These are phyloP conservation scores for Pampus argenteus DNA, from an alignment of 2,797 vertebrate species.

Conservation along the genomic window DNA sequence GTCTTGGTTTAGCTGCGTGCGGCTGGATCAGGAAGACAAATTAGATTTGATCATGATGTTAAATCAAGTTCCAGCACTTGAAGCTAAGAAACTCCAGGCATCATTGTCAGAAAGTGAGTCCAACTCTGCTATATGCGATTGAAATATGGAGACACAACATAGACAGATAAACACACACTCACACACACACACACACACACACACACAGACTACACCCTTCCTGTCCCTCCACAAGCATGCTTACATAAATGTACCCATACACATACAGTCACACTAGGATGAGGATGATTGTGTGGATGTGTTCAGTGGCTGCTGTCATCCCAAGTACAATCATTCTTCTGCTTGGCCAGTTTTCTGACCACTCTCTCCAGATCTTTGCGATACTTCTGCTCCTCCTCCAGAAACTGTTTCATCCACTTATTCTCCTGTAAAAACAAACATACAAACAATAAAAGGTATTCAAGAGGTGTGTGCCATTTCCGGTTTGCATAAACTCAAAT, in stretches of 20 bases:
- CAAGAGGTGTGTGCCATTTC: not conserved
- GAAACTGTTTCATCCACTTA: slow-evolving; percentile 95
- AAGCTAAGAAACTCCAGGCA: slow-evolving; percentile 31
- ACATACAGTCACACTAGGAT: slow-evolving; percentile 6
- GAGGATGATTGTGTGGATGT: slow-evolving; percentile 19
- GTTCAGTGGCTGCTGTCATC: slow-evolving; percentile 89
- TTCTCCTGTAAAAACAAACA: slow-evolving; percentile 87
- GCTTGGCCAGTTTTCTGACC: slow-evolving; percentile 93
- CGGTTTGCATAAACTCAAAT: not conserved
- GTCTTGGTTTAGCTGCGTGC: slow-evolving; percentile 41
- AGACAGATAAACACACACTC: slow-evolving; percentile 29
- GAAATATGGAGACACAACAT: slow-evolving; percentile 58
- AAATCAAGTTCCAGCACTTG: slow-evolving; percentile 35
- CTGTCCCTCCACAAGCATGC: slow-evolving; percentile 23
- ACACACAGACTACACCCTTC: not conserved
- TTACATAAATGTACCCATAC: slow-evolving; percentile 33
- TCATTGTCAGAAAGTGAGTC: slow-evolving; percentile 23
- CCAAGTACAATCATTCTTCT: slow-evolving; percentile 92
- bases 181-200: slow-evolving; percentile 20
- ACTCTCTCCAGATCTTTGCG: slow-evolving; percentile 96
- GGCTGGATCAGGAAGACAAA: slow-evolving; percentile 39
- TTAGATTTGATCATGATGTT: slow-evolving; percentile 24
- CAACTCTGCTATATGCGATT: slow-evolving; percentile 43
- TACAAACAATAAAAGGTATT: not conserved
- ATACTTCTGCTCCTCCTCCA: slow-evolving; percentile 97